These are phyloP conservation scores for Polypedilum vanderplanki DNA, from an alignment of 1,140 invertebrate genomes.

Conservation along the genomic window DNA sequence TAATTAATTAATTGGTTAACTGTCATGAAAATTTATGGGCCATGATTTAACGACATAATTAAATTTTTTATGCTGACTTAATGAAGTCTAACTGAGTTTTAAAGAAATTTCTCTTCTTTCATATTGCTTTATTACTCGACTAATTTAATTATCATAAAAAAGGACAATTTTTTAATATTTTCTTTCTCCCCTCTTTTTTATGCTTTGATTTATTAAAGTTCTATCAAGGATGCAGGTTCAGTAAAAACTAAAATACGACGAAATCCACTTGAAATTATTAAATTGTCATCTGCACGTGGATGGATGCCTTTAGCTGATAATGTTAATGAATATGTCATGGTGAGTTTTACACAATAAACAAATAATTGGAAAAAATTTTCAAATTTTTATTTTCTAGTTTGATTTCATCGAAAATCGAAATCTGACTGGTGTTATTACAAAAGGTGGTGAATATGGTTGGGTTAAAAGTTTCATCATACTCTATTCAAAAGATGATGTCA, in stretches of 20 bases:
- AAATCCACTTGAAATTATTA: conserved; percentile 40
- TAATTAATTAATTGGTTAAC: not conserved
- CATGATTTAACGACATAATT: not conserved
- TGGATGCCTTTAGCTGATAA: conserved; percentile 57
- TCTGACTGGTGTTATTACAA: conserved; percentile 69
- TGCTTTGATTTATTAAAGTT: not conserved
- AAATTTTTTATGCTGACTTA: not conserved
- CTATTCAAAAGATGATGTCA: conserved; percentile 62
- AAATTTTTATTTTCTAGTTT: conserved; percentile 49
- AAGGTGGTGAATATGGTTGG: conserved; percentile 62
- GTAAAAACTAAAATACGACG: conserved; percentile 2
- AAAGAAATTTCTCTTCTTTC: no score
- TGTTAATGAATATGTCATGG: conserved; percentile 57
- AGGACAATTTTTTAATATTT: not conserved
- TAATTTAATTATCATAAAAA: not conserved
- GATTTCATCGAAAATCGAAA: conserved; percentile 67
- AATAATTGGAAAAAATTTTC: not conserved
- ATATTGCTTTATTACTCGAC: no score
- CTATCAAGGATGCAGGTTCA: conserved; percentile 14
- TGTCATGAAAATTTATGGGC: not conserved
- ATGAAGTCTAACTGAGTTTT: no score
- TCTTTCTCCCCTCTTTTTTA: not conserved
- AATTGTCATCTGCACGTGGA: conserved; percentile 45
- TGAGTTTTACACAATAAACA: conserved; percentile 34
- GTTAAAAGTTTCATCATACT: conserved; percentile 63